These are phyloP conservation scores for Heterodera schachtii DNA, from an alignment of 1,140 invertebrate genomes.

Conservation along the genomic window DNA sequence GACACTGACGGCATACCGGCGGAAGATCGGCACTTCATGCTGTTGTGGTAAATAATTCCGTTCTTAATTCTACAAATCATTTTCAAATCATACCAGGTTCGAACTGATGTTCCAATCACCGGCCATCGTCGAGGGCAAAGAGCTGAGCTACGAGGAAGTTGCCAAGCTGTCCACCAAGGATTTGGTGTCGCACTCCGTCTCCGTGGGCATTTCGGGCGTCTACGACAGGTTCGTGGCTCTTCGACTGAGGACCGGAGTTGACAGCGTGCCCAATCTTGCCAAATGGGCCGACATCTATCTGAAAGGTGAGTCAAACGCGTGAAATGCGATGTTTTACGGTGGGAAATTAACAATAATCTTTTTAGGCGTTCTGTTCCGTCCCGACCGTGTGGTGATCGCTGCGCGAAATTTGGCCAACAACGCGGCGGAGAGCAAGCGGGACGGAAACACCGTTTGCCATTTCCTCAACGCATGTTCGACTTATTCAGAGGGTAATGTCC, in stretches of 20 bases:
- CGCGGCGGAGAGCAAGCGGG: slow-evolving; percentile 43
- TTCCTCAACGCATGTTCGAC: slow-evolving; percentile 7
- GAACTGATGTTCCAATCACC: slow-evolving; percentile 53
- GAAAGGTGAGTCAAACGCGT: slow-evolving; percentile 7
- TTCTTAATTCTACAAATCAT: not conserved
- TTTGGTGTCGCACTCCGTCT: slow-evolving; percentile 26
- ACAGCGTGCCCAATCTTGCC: slow-evolving; percentile 40
- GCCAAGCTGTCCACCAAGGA: slow-evolving; percentile 42
- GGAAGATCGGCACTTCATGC: slow-evolving; percentile 46
- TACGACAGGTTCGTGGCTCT: slow-evolving; percentile 36
- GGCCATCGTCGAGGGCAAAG: slow-evolving; percentile 41
- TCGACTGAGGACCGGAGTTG: slow-evolving; percentile 8
- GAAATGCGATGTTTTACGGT: too few species aligned
- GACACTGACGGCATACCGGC: slow-evolving; percentile 34
- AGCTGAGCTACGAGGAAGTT: slow-evolving; percentile 45
- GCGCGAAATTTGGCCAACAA: slow-evolving; percentile 42
- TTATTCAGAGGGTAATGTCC: too few species aligned
- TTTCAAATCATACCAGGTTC: not conserved
- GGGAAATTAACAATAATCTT: too few species aligned
- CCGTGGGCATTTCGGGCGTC: slow-evolving; percentile 28
- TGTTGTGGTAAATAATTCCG: slow-evolving; percentile 33
- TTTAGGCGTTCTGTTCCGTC: slow-evolving; percentile 13
- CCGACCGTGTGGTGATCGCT: slow-evolving; percentile 26
- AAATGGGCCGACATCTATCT: slow-evolving; percentile 46
- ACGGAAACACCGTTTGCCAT: slow-evolving; percentile 26